A percentile compares a stretch with the other conserved stretches of the same genome.
These are phyloP conservation scores for Sphenodon punctatus DNA, from an alignment of 2,797 vertebrate genomes.

Conservation along the genomic window DNA sequence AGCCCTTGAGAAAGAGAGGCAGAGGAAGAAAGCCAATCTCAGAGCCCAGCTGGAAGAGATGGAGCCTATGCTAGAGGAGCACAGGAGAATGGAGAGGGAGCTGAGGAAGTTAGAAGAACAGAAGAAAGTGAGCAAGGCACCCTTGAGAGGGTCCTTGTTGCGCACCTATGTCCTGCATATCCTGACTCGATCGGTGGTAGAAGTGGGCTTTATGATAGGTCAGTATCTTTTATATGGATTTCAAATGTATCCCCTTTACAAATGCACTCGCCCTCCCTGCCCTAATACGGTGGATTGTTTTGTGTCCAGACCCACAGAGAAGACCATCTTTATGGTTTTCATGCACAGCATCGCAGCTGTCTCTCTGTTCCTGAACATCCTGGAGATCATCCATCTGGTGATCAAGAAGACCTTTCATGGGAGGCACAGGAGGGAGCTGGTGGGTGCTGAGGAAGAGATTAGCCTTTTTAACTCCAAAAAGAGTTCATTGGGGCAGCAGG, in stretches of 20 bases:
- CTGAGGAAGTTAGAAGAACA: slow-evolving; percentile 90
- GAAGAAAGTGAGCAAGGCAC: slow-evolving; percentile 91
- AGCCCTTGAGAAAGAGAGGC: slow-evolving; percentile 89
- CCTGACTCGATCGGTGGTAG: slow-evolving; percentile 88
- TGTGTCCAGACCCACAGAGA: slow-evolving; percentile 93
- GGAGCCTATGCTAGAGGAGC: slow-evolving; percentile 80
- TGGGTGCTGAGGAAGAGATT: slow-evolving; percentile 71
- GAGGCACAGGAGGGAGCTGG: slow-evolving; percentile 46
- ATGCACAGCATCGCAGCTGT: slow-evolving; percentile 92
- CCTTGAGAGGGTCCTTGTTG: slow-evolving; percentile 89
- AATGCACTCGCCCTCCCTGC: slow-evolving; percentile 88
- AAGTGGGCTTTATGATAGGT: slow-evolving; percentile 92
- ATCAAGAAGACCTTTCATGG: slow-evolving; percentile 84
- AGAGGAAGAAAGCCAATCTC: slow-evolving; percentile 84
- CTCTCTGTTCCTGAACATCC: slow-evolving; percentile 89
- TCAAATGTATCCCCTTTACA: slow-evolving; percentile 88
- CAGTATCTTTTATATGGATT: slow-evolving; percentile 93
- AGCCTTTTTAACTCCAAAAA: slow-evolving; percentile 83
- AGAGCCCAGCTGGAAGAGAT: slow-evolving; percentile 86
- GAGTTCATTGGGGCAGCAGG: slow-evolving; percentile 81
- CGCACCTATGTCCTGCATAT: slow-evolving; percentile 94
- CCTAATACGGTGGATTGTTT: slow-evolving; percentile 95
- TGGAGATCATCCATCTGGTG: slow-evolving; percentile 92
- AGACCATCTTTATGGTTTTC: slow-evolving; percentile 95
- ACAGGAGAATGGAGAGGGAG: slow-evolving; percentile 86